Evolutionary conservation across 2,888 invertebrate species (phyloP).

Genomic region (Metopia argyrocephala): DNA sequence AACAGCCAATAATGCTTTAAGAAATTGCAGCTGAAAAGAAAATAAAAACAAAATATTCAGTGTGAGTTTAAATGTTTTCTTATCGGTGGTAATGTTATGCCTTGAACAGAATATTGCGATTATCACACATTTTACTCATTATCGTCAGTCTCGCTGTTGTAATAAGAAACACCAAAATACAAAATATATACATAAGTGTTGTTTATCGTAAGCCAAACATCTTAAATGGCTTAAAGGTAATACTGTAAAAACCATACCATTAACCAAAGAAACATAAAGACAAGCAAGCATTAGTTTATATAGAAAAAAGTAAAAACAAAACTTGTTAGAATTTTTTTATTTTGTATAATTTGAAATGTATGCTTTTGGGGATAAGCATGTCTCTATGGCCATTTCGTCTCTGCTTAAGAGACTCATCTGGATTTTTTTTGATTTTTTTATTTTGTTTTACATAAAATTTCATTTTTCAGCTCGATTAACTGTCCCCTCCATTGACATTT

Average conservation of each 20-base stretch:
- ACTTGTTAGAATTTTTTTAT: no score
- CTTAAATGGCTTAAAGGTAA: constrained; percentile 57
- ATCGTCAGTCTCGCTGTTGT: constrained; percentile 44
- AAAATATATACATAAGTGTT: background rate
- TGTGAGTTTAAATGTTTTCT: background rate
- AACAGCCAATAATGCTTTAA: background rate
- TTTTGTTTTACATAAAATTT: no score
- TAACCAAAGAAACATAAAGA: no score
- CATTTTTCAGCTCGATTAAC: background rate
- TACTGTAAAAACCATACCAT: background rate
- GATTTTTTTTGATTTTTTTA: no score
- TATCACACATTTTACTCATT: constrained; percentile 61
- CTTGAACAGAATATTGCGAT: constrained; percentile 49
- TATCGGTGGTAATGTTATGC: constrained; percentile 55
- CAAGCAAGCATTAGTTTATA: no score
- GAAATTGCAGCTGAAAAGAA: background rate
- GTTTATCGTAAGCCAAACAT: constrained; percentile 54
- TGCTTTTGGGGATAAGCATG: no score
- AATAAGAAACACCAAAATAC: constrained; percentile 28
- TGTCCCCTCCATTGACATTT: background rate
- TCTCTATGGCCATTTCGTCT: no score
- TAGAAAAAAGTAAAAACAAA: no score
- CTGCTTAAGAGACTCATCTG: no score
- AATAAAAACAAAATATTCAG: background rate
- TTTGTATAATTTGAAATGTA: no score